These are phyloP conservation scores for Hydractinia echinata DNA, from an alignment of 30 jellyfish, hydroid and myxozoan genomes.

Conservation along the genomic window DNA sequence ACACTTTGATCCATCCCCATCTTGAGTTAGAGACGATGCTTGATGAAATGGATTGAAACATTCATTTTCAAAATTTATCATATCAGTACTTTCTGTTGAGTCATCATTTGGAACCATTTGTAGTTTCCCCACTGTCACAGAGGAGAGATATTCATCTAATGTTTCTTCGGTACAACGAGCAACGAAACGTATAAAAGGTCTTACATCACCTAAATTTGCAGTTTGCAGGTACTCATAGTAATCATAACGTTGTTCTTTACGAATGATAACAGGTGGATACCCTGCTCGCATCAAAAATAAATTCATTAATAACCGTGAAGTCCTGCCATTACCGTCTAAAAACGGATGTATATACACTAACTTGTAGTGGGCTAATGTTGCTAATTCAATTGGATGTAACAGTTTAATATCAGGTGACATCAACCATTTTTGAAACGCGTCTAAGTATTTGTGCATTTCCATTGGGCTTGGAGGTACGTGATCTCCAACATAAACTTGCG, in stretches of 20 bases:
- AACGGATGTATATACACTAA: slow-evolving; percentile 84
- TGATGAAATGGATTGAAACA: slow-evolving; percentile 33
- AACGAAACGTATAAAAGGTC: slow-evolving; percentile 87
- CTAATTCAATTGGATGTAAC: slow-evolving; percentile 84
- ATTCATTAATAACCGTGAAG: slow-evolving; percentile 83
- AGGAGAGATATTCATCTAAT: slow-evolving; percentile 63
- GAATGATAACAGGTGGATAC: slow-evolving; percentile 82
- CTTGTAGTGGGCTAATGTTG: slow-evolving; percentile 79
- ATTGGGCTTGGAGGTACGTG: slow-evolving; percentile 84
- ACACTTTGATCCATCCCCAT: not conserved
- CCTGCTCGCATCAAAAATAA: slow-evolving; percentile 83
- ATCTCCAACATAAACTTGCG: slow-evolving; percentile 94
- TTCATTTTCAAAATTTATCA: slow-evolving; percentile 13
- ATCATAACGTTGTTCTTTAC: slow-evolving; percentile 73
- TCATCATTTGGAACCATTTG: not conserved
- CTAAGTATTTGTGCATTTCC: slow-evolving; percentile 67
- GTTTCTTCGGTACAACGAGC: slow-evolving; percentile 91
- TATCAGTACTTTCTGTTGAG: slow-evolving; percentile 20
- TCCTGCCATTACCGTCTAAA: slow-evolving; percentile 84
- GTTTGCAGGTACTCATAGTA: slow-evolving; percentile 76
- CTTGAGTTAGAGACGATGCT: slow-evolving; percentile 20
- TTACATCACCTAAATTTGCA: slow-evolving; percentile 80
- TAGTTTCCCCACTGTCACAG: slow-evolving; percentile 62
- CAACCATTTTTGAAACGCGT: slow-evolving; percentile 71
- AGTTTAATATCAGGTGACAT: slow-evolving; percentile 54